A percentile compares a stretch with the other conserved stretches of the same genome.
Evolutionary conservation across 2,113 vertebrate genomes (phyloP).

Genomic region (Neomonachus schauinslandi): DNA sequence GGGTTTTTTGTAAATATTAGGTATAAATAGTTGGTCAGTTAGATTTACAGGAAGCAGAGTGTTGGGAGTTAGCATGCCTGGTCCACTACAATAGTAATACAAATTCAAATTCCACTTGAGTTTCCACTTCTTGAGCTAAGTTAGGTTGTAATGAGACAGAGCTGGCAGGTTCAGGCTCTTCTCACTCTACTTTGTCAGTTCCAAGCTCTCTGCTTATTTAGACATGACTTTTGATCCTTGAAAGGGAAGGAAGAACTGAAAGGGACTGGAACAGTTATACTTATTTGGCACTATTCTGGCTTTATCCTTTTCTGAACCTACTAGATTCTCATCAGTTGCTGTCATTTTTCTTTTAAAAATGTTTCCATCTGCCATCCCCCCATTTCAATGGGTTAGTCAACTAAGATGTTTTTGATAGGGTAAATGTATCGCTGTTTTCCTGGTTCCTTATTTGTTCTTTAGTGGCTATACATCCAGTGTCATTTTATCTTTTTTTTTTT

Average conservation of each 20-base stretch:
- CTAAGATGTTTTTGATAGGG: too few species aligned
- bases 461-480: neutral
- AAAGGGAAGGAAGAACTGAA: neutral
- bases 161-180: neutral
- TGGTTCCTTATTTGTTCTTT: neutral
- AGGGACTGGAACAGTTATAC: rapidly evolving
- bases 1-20: neutral
- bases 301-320: neutral
- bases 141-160: neutral
- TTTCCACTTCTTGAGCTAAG: neutral
- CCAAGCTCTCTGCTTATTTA: neutral
- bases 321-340: neutral
- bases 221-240: neutral
- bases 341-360: neutral
- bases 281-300: neutral
- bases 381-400: neutral
- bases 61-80: neutral
- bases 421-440: neutral
- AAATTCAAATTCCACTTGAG: neutral
- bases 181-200: neutral
- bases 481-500: neutral
- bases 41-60: neutral
- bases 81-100: neutral
- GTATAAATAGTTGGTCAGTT: neutral
- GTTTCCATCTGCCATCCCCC: neutral